Conservation (phyloP, 2,113 vertebrate species). For the Terrapene triunguis region DNA sequence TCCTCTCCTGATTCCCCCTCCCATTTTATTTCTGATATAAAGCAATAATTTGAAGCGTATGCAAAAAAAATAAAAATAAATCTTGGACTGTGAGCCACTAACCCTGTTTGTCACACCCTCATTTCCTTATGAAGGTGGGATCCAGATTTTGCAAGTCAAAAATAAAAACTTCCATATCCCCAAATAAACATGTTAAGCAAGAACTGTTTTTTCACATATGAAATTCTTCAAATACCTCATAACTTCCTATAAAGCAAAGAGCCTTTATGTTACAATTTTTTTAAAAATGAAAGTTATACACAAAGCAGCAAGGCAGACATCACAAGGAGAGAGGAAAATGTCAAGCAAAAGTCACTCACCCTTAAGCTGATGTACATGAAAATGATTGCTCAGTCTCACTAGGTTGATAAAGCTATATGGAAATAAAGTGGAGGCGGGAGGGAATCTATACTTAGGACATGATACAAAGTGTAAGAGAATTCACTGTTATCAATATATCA, state of each 20-base stretch:
- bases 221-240: not conserved
- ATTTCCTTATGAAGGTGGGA: not conserved
- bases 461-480: rapidly evolving
- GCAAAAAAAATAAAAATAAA: not conserved
- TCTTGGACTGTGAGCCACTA: not conserved
- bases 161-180: not conserved
- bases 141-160: not conserved
- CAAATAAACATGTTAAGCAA: not conserved
- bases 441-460: not conserved
- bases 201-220: not conserved
- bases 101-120: not conserved
- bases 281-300: not conserved
- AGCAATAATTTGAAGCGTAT: not conserved
- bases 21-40: not conserved
- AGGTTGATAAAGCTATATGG: not conserved
- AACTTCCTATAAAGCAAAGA: not conserved
- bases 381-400: not conserved
- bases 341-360: not conserved
- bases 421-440: rapidly evolving
- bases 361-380: not conserved
- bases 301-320: not conserved
- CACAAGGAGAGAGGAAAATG: not conserved
- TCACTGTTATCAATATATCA: not conserved
- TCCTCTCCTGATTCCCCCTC: not conserved
- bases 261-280: not conserved